Evolutionary conservation across 2,113 vertebrate genomes (phyloP).

Genomic region (Guaruba guarouba): DNA sequence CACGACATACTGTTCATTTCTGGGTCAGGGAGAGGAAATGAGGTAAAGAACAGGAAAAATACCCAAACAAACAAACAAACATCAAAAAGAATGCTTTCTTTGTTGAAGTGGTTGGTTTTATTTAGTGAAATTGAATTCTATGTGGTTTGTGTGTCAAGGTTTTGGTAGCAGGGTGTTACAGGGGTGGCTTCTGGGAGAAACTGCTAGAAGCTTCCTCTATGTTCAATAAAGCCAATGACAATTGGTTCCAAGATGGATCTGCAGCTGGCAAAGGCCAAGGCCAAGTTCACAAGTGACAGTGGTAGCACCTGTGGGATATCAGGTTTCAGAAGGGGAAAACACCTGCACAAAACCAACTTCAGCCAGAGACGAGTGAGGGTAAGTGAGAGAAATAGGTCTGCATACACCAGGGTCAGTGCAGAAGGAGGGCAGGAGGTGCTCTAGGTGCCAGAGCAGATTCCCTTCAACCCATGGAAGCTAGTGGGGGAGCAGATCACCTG

Average conservation of each 20-base stretch:
- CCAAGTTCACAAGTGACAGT: neutral
- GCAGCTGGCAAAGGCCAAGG: neutral
- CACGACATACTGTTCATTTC: neutral
- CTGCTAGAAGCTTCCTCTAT: neutral
- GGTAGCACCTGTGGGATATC: neutral
- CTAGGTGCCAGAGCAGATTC: neutral
- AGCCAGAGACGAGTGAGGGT: neutral
- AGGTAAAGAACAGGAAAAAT: neutral
- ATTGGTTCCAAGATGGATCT: neutral
- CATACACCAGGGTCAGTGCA: neutral
- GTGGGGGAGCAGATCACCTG: neutral
- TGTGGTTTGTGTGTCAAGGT: neutral
- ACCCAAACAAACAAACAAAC: neutral
- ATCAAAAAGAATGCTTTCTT: neutral
- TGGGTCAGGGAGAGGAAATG: neutral
- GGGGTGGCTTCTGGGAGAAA: neutral
- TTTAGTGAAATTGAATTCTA: neutral
- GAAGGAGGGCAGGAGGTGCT: neutral
- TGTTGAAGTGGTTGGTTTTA: neutral
- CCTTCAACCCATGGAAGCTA: neutral
- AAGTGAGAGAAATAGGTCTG: neutral
- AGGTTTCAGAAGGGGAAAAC: neutral
- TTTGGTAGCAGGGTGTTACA: neutral
- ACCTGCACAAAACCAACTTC: neutral
- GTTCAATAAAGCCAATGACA: rapidly evolving